Conservation (phyloP, 2,888 invertebrate genomes). For the Gandaritis pyraliata region DNA sequence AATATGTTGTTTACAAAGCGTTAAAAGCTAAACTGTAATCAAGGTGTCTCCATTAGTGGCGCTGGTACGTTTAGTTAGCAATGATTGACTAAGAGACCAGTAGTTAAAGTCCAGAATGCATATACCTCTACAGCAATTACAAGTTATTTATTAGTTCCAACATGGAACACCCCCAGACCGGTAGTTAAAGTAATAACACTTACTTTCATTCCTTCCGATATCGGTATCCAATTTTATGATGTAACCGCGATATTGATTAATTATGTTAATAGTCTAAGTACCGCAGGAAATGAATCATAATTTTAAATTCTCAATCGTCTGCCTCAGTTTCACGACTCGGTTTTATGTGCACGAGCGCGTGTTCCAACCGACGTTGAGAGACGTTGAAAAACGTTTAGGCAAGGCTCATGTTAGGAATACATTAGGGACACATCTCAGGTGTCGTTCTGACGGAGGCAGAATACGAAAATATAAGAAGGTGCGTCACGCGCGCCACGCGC, state of each 20-base stretch:
- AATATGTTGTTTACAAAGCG: too few relatives aligned
- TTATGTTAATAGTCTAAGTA: constrained; percentile 30
- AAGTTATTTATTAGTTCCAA: background rate
- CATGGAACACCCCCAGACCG: constrained; percentile 5
- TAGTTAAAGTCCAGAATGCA: background rate
- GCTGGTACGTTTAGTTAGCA: background rate
- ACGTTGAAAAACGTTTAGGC: constrained; percentile 58
- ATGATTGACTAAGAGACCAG: constrained; percentile 2
- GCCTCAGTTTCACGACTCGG: constrained; percentile 38
- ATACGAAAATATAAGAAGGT: constrained; percentile 57
- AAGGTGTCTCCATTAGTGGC: constrained; percentile 5
- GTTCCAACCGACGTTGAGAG: constrained; percentile 45
- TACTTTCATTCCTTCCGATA: constrained; percentile 10
- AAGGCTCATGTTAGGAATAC: constrained; percentile 45
- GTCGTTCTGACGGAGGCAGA: constrained; percentile 57
- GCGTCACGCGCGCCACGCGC: constrained; percentile 55
- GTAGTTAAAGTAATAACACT: constrained; percentile 23
- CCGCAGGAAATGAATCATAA: constrained; percentile 41
- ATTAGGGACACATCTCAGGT: constrained; percentile 60
- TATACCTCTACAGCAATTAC: constrained; percentile 7
- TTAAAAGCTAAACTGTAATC: background rate
- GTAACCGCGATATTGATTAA: constrained; percentile 21
- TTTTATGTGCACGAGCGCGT: constrained; percentile 42
- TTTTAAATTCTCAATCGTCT: constrained; percentile 36
- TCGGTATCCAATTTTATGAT: constrained; percentile 18